Evolutionary conservation across 1,140 invertebrate genomes (phyloP), one percentile per base, ranked within the genome.

Genomic region (Nixonia krombeini): DNA sequence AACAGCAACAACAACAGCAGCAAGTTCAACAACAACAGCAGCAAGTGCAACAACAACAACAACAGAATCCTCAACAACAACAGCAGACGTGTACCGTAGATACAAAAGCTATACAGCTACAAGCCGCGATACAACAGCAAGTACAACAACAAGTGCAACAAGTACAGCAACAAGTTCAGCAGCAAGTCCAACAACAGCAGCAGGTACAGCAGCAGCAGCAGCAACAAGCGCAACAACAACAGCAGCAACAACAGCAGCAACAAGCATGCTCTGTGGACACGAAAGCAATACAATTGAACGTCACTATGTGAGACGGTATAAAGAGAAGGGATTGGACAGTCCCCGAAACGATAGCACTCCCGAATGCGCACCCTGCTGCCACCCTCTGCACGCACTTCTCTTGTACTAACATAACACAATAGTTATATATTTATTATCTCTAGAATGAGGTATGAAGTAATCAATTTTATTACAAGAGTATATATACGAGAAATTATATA

Each of bases 231-330:
- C 79, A 79, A 13, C 84, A 86, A 55, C 83, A 86, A 50, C 79
- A 85, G 12, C 80, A 78, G 25, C 85, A 81, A 33, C 76, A 76
- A 21, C 75, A 81, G 18, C 84, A 85, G 37, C 76, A 81, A 51
- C 82, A 86, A 68, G 56, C 80, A 62, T 83, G 81, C 65, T 64
- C 79, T 25, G 82, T 83, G 63, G 83, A 85, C 70, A 77, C 79
- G 56, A 85, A 85, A 83, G 83, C 82, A 81, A 84, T 85, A 84
- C 83, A 85, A 59, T 80, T 84, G 61, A 85, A 83, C 66, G 82
- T 84, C 72, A 85, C 82, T 74, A 85, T 85, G 80, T 85, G 83
- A 85, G 79, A 85, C 73, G 72, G 73, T 80, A 72, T 78, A 68
- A 72, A 73, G 55, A 73, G 70, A 63, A 66, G 74, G 67, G 70